These are phyloP conservation scores for Polymixis lichenea DNA, from an alignment of 2,888 invertebrate species.

Conservation along the genomic window DNA sequence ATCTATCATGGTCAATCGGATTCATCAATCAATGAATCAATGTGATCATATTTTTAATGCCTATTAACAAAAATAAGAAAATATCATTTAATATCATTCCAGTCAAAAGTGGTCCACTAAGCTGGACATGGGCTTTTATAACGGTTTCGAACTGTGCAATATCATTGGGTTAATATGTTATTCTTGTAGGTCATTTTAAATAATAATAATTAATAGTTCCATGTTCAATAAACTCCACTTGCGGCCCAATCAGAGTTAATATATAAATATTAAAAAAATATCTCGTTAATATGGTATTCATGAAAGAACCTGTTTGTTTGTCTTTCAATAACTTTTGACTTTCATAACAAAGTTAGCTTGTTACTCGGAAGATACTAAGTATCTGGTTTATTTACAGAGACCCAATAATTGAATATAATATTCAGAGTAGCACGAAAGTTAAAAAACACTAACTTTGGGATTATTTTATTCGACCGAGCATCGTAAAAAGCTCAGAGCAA, in stretches of 20 bases:
- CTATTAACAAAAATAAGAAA: not conserved
- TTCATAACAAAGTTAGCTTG: constrained; percentile 29
- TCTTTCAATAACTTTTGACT: constrained; percentile 25
- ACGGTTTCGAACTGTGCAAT: not conserved
- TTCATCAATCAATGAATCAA: not conserved
- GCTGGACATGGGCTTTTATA: not conserved
- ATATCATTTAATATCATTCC: not conserved
- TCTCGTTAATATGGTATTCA: not conserved
- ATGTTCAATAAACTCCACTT: not conserved
- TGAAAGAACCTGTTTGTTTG: constrained; percentile 10
- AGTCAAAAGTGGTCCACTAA: not conserved
- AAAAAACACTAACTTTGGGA: constrained; percentile 34
- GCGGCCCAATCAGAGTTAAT: not conserved
- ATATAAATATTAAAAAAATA: not conserved
- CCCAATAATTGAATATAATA: constrained; percentile 22
- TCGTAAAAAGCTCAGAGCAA: constrained; percentile 41
- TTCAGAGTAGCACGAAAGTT: constrained; percentile 23
- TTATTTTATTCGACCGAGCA: constrained; percentile 35
- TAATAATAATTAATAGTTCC: not conserved
- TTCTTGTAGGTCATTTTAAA: not conserved
- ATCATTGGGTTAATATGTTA: not conserved
- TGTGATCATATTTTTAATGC: not conserved
- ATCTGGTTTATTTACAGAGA: constrained; percentile 17
- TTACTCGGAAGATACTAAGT: constrained; percentile 8
- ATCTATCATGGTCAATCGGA: not conserved